Conservation (phyloP, 2,888 invertebrate genomes). For the Watsonalla cultraria region DNA sequence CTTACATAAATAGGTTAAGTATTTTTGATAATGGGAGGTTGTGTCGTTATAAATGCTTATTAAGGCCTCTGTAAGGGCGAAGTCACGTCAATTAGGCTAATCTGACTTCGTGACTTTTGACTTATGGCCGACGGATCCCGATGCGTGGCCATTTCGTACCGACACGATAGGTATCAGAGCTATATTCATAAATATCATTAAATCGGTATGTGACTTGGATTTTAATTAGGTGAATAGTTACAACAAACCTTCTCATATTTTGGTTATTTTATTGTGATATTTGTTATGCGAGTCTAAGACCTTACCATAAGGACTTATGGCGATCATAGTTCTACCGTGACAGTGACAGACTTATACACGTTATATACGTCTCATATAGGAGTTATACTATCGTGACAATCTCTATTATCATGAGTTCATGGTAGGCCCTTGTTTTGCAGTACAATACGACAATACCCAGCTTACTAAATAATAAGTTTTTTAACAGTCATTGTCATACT, state of each 20-base stretch:
- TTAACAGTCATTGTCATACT: too few species aligned
- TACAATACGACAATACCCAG: too few species aligned
- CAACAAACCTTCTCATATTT: neutral
- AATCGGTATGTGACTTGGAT: constrained; percentile 36
- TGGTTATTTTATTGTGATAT: too few species aligned
- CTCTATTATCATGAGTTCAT: too few species aligned
- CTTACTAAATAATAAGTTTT: too few species aligned
- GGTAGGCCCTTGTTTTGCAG: too few species aligned
- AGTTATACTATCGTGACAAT: too few species aligned
- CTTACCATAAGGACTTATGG: too few species aligned
- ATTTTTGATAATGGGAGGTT: constrained; percentile 70
- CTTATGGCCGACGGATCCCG: constrained; percentile 69
- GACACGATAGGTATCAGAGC: constrained; percentile 54
- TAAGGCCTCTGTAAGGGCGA: constrained; percentile 55
- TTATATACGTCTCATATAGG: neutral
- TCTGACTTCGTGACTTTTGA: constrained; percentile 72
- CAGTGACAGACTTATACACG: too few species aligned
- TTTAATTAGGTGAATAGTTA: constrained; percentile 24
- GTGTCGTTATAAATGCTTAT: constrained; percentile 72
- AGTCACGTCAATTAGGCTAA: constrained; percentile 70
- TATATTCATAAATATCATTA: constrained; percentile 55
- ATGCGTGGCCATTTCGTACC: constrained; percentile 45
- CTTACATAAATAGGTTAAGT: constrained; percentile 68
- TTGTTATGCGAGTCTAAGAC: too few species aligned
- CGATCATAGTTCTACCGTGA: too few species aligned